Evolutionary conservation across 1,140 invertebrate genomes (phyloP), one percentile per base, ranked within the genome.

Genomic region (Drosophila kanapiae): DNA sequence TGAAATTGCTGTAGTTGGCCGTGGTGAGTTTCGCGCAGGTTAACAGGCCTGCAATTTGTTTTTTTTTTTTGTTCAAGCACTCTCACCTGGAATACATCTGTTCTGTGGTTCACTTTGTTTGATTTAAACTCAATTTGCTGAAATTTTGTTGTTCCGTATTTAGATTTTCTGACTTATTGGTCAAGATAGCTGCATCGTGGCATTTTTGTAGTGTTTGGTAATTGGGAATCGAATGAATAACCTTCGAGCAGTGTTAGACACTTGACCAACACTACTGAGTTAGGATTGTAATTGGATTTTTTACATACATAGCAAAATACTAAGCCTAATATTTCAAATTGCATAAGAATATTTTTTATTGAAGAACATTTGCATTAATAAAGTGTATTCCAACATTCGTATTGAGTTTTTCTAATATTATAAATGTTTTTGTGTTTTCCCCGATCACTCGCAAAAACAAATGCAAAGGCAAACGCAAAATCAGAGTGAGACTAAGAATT

Each of bases 1-100:
- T 74, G 67, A 80, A 78, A 78, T 84, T 57, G 40, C 38, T 48
- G 48, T 49, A 11, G 16, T 45, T 54, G 16, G 47, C 33, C 31
- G 79, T 87, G 84, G 84, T 88, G 84, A 78, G 38, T 88, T 88
- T 84, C 48, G 43, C 37, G 57, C 64, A 69, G 74, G 58, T 78
- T 88, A 84, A 82, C 83, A 87, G 49, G 62, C 60, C 63, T 77
- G 58, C 64, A 86, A 67, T 82, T 75, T 63, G 61, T 56, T 61
- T 60, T 67, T 61, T 60, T 67, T 72, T 23, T 54, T 47, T 27
- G 16, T 57, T 13, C 6, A 9, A 38, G 8, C n/a, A 59, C 54
- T 40, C 65, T 70, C 43, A 61, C 38, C 42, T 14, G 14, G 54
- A 33, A 27, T 60, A 49, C 57, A 37, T 49, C 33, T 33, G 38